Percentiles rank a stretch among this genome's conserved stretches.
These are phyloP conservation scores for Trachurus trachurus DNA, from an alignment of 2,797 vertebrate genomes.

Conservation along the genomic window DNA sequence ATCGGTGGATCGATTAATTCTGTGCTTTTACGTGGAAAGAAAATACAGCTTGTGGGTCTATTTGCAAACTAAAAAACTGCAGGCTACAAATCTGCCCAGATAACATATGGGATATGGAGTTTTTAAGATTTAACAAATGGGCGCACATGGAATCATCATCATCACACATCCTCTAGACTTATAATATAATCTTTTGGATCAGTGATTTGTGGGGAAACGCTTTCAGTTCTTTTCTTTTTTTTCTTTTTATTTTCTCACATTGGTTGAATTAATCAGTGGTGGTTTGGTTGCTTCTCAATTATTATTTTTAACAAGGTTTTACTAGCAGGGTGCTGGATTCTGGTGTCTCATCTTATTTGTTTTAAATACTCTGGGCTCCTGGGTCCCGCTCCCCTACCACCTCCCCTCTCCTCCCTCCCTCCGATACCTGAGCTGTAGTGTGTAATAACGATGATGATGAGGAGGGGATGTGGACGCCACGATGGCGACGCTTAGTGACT, in stretches of 20 bases:
- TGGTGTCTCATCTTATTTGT: constrained; percentile 38
- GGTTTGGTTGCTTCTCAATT: constrained; percentile 72
- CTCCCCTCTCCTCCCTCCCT: constrained; percentile 12
- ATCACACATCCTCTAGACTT: not conserved
- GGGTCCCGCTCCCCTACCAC: not conserved
- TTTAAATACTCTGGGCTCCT: constrained; percentile 53
- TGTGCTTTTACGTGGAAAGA: constrained; percentile 53
- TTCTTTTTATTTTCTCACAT: constrained; percentile 20
- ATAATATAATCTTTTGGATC: constrained; percentile 8
- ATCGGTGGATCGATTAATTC: constrained; percentile 45
- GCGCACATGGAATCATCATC: not conserved
- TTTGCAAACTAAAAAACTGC: constrained; percentile 47
- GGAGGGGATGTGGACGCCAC: constrained; percentile 51
- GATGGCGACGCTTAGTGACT: constrained; percentile 46
- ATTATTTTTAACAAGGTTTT: constrained; percentile 32
- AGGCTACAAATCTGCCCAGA: constrained; percentile 9
- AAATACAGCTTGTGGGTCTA: constrained; percentile 87
- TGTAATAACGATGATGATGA: constrained; percentile 49
- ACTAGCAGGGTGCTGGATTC: constrained; percentile 68
- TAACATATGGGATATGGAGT: constrained; percentile 22
- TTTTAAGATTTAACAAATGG: constrained; percentile 38
- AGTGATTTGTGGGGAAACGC: constrained; percentile 46
- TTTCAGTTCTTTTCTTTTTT: constrained; percentile 32
- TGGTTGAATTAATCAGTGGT: constrained; percentile 76
- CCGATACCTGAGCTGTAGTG: constrained; percentile 61